Evolutionary conservation across 2,113 vertebrate species (phyloP).

Genomic region (Cercocebus atys): DNA sequence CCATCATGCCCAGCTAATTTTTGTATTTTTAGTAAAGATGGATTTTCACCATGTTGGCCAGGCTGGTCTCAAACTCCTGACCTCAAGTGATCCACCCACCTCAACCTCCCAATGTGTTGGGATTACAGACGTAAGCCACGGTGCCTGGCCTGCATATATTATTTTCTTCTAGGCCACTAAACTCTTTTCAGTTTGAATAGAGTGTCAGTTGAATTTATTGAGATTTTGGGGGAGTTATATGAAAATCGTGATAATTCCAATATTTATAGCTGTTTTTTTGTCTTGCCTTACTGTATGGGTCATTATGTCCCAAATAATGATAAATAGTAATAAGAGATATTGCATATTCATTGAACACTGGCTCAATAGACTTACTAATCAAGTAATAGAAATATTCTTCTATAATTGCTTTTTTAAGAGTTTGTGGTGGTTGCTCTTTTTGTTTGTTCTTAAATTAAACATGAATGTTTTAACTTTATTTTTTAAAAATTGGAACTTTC

Average conservation of each 20-base stretch:
- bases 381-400: background rate
- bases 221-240: background rate
- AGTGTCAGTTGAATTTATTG: background rate
- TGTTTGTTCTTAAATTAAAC: background rate
- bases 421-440: background rate
- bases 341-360: background rate
- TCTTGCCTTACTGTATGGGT: background rate
- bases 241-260: background rate
- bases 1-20: no score
- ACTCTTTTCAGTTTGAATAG: background rate
- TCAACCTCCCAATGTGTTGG: no score
- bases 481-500: background rate
- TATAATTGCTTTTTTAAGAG: background rate
- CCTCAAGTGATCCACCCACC: no score
- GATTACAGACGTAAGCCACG: no score
- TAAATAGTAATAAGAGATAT: background rate
- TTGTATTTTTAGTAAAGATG: no score
- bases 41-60: no score
- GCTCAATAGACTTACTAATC: background rate
- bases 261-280: background rate
- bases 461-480: background rate
- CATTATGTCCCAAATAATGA: background rate
- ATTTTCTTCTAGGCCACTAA: background rate
- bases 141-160: background rate
- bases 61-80: no score